These are phyloP conservation scores for Notarius lentiginosus DNA, from an alignment of 2,113 vertebrate species.

Conservation along the genomic window DNA sequence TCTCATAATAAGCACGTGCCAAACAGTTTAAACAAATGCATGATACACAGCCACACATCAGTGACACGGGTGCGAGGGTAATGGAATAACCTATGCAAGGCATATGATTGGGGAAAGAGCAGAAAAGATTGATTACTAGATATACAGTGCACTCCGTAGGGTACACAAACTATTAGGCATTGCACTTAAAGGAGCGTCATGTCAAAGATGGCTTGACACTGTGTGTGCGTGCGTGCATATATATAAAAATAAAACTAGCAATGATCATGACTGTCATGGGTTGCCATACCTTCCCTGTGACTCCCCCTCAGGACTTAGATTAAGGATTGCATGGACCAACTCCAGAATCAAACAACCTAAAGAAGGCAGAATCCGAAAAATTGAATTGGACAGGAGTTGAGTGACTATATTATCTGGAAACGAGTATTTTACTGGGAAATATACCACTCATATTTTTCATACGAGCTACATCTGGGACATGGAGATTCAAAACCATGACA, in stretches of 20 bases:
- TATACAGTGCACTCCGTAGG: neutral
- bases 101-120: neutral
- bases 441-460: too few relatives aligned
- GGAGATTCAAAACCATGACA: too few relatives aligned
- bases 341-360: slow-evolving; percentile 91
- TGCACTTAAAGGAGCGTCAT: neutral
- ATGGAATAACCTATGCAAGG: neutral
- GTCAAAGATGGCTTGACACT: neutral
- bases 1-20: neutral
- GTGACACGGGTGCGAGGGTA: neutral
- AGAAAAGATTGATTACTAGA: neutral
- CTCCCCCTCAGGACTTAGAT: slow-evolving; percentile 88
- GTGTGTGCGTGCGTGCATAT: neutral
- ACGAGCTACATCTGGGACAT: too few relatives aligned
- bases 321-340: slow-evolving; percentile 93
- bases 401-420: neutral
- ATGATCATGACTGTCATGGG: neutral
- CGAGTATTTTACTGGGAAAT: too few relatives aligned
- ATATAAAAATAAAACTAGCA: neutral
- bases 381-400: neutral
- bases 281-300: slow-evolving; percentile 79
- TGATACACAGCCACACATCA: neutral
- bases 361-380: slow-evolving; percentile 22
- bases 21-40: neutral
- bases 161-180: neutral